A percentile compares a stretch with the other conserved stretches of the same genome.
Evolutionary conservation across 2,888 invertebrate genomes (phyloP).

Genomic region (Eremobia ochroleuca): DNA sequence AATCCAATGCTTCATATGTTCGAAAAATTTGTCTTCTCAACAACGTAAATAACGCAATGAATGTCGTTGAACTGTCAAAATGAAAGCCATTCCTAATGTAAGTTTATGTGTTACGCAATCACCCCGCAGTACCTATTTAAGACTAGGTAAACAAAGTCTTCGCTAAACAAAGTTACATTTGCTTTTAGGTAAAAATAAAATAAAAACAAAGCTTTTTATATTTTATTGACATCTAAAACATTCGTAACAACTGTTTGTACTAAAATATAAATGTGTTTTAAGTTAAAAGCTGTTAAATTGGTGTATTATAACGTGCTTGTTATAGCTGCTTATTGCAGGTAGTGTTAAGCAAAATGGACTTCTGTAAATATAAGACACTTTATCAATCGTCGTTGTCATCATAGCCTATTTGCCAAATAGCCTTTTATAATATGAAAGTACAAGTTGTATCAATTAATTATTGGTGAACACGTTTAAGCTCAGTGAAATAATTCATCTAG

Average conservation of each 20-base stretch:
- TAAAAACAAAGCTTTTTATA: slow-evolving; percentile 77
- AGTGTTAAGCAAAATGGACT: slow-evolving; percentile 86
- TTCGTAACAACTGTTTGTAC: slow-evolving; percentile 90
- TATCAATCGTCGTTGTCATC: slow-evolving; percentile 75
- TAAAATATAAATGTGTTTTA: slow-evolving; percentile 90
- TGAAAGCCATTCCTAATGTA: neutral
- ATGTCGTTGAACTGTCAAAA: neutral
- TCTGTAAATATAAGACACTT: slow-evolving; percentile 79
- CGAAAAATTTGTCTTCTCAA: neutral
- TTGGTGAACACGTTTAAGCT: slow-evolving; percentile 83
- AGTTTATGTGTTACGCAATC: neutral
- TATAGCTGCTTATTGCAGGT: slow-evolving; percentile 81
- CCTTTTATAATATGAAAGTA: slow-evolving; percentile 67
- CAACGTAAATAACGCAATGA: neutral
- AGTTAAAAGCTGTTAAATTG: slow-evolving; percentile 87
- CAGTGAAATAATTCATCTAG: slow-evolving; percentile 71
- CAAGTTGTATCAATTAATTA: slow-evolving; percentile 69
- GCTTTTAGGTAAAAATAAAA: slow-evolving; percentile 64
- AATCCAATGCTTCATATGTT: neutral
- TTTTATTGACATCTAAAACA: slow-evolving; percentile 91
- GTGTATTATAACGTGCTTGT: slow-evolving; percentile 82
- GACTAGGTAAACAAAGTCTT: neutral
- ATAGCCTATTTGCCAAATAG: slow-evolving; percentile 73
- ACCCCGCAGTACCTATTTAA: neutral
- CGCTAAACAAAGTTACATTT: neutral